These are phyloP conservation scores for Parnassius apollo DNA, from an alignment of 2,888 invertebrate genomes.

Conservation along the genomic window DNA sequence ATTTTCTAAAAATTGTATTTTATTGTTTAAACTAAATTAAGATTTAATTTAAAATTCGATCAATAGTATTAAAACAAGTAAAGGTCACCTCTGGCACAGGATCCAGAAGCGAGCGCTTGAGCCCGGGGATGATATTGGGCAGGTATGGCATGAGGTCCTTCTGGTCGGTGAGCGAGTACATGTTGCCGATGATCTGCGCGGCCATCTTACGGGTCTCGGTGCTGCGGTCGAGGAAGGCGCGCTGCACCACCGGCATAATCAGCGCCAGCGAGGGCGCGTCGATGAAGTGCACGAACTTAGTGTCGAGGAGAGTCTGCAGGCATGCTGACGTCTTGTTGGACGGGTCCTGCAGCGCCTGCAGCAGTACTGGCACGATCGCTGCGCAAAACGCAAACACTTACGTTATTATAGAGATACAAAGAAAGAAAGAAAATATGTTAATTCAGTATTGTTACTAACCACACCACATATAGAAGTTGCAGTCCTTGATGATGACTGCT, in stretches of 20 bases:
- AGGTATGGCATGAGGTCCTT: conserved; percentile 98
- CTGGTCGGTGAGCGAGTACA: conserved; percentile 99
- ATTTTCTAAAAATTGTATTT: no score
- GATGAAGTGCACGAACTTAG: conserved; percentile 99
- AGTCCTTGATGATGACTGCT: no score
- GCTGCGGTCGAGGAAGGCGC: conserved; percentile 98
- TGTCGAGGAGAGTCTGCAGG: conserved; percentile 95
- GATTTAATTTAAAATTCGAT: no score
- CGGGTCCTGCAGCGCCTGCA: conserved; percentile 97
- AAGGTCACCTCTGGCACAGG: conserved; percentile 94
- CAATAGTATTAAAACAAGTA: no score
- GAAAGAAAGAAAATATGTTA: no score
- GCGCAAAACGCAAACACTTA: conserved; percentile 22
- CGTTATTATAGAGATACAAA: no score
- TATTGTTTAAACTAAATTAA: no score
- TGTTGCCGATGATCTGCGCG: conserved; percentile 99
- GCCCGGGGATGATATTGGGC: conserved; percentile 96
- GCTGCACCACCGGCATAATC: conserved; percentile 99
- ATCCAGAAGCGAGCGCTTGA: conserved; percentile 97
- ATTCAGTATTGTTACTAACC: no score
- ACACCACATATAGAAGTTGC: no score
- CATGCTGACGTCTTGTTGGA: conserved; percentile 96
- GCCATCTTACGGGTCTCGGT: conserved; percentile 99
- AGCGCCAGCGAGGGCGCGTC: conserved; percentile 99
- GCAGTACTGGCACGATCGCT: conserved; percentile 92